A percentile compares a stretch with the other conserved stretches of the same genome.
Evolutionary conservation across 2,888 invertebrate species (phyloP).

Genomic region (Agrypnus murinus): DNA sequence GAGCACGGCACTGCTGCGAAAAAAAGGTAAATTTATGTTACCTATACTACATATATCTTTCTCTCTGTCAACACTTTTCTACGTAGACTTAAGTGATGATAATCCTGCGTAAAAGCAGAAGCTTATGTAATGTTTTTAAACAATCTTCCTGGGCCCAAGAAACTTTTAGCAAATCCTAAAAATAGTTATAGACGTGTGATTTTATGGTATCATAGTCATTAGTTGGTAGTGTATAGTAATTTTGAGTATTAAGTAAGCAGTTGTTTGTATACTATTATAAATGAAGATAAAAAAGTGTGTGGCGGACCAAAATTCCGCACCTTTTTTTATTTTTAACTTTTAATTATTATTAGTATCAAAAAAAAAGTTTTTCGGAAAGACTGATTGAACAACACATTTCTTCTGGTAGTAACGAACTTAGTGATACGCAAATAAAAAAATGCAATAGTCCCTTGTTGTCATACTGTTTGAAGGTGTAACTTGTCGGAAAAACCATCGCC

Average conservation of each 20-base stretch:
- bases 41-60: too few species aligned
- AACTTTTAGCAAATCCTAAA: conserved; percentile 67
- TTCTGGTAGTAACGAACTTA: conserved; percentile 70
- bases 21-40: conserved; percentile 44
- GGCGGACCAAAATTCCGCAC: conserved; percentile 48
- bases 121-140: conserved; percentile 68
- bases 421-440: conserved; percentile 63
- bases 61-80: conserved; percentile 60
- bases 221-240: conserved; percentile 67
- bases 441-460: conserved; percentile 59
- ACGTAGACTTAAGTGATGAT: conserved; percentile 67
- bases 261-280: conserved; percentile 47
- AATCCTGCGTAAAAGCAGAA: conserved; percentile 64
- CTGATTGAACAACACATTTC: conserved; percentile 71
- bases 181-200: conserved; percentile 70
- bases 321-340: conserved; percentile 31
- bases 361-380: conserved; percentile 71
- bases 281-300: conserved; percentile 38
- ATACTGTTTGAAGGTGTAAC: conserved; percentile 17
- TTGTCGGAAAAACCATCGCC: conserved; percentile 25
- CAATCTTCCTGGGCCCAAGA: conserved; percentile 73
- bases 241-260: conserved; percentile 60
- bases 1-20: conserved; percentile 67
- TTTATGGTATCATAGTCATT: conserved; percentile 71
- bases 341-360: conserved; percentile 54